A percentile compares a stretch with the other conserved stretches of the same genome.
Conservation (phyloP, 2,888 invertebrate species). For the Pardosa pseudoannulata region DNA sequence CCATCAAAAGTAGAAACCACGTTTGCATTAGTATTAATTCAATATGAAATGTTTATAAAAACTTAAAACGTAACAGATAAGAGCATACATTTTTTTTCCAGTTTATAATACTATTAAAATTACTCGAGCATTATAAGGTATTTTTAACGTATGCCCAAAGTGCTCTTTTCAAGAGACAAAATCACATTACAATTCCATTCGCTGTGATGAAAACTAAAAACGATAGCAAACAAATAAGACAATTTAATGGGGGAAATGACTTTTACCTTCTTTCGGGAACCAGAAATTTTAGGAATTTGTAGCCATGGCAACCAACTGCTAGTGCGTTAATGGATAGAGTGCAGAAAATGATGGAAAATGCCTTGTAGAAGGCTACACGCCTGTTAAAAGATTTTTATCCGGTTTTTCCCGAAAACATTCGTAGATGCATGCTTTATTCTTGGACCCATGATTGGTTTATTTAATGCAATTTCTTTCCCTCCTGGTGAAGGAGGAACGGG, state of each 20-base stretch:
- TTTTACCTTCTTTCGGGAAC: conserved; percentile 1
- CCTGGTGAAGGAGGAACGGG: not conserved
- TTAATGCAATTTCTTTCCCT: conserved; percentile 10
- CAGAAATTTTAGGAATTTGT: conserved; percentile 15
- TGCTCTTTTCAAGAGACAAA: not conserved
- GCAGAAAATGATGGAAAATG: not conserved
- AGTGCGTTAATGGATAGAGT: conserved; percentile 10
- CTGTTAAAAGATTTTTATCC: conserved; percentile 15
- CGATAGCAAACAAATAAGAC: conserved; percentile 15
- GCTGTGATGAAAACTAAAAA: conserved; percentile 5
- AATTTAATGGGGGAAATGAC: conserved; percentile 11
- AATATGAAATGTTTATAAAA: not conserved
- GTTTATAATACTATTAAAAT: not conserved
- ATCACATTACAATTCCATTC: conserved; percentile 8
- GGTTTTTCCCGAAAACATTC: not conserved
- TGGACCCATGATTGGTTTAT: conserved; percentile 3
- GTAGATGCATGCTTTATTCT: conserved; percentile 13
- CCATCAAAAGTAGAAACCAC: too few species aligned
- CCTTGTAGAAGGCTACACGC: not conserved
- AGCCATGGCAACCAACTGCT: not conserved
- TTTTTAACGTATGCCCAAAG: not conserved
- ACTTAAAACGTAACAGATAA: too few species aligned
- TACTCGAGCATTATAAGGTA: not conserved
- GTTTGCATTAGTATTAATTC: not conserved
- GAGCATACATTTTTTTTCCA: too few species aligned